A percentile compares a stretch with the other conserved stretches of the same genome.
Evolutionary conservation across 2,888 invertebrate species (phyloP).

Genomic region (Epiblema foenella): DNA sequence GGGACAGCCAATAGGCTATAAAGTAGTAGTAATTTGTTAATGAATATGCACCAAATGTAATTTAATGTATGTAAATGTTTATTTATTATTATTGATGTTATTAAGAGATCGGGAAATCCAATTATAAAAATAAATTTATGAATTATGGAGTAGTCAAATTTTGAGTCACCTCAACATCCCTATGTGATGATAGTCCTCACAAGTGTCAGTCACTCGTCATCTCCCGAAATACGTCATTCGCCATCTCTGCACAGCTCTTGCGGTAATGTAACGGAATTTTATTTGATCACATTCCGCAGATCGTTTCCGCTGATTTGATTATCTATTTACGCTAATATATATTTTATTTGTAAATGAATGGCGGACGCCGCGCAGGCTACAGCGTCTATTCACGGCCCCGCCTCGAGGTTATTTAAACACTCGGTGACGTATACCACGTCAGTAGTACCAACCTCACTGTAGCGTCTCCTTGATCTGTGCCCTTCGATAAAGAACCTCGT

Average conservation of each 20-base stretch:
- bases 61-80: no score
- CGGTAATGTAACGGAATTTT: slow-evolving; percentile 5
- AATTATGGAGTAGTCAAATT: no score
- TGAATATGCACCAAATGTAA: no score
- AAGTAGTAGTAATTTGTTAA: no score
- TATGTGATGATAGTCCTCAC: no score
- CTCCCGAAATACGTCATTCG: not conserved
- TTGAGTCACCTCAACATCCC: no score
- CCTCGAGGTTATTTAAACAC: slow-evolving; percentile 72
- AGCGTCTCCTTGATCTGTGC: slow-evolving; percentile 70
- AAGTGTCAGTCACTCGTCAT: not conserved
- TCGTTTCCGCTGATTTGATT: slow-evolving; percentile 22
- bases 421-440: slow-evolving; percentile 63
- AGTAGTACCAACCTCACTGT: slow-evolving; percentile 51
- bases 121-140: no score
- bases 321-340: slow-evolving; percentile 36
- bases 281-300: slow-evolving; percentile 17
- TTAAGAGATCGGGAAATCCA: no score
- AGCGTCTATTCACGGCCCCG: slow-evolving; percentile 61
- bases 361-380: slow-evolving; percentile 72
- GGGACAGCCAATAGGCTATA: no score
- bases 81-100: no score
- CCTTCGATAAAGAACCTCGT: slow-evolving; percentile 63
- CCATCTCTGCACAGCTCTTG: not conserved
- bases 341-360: slow-evolving; percentile 36